These are phyloP conservation scores for Ursus arctos DNA, from an alignment of 2,113 vertebrate species.

Conservation along the genomic window DNA sequence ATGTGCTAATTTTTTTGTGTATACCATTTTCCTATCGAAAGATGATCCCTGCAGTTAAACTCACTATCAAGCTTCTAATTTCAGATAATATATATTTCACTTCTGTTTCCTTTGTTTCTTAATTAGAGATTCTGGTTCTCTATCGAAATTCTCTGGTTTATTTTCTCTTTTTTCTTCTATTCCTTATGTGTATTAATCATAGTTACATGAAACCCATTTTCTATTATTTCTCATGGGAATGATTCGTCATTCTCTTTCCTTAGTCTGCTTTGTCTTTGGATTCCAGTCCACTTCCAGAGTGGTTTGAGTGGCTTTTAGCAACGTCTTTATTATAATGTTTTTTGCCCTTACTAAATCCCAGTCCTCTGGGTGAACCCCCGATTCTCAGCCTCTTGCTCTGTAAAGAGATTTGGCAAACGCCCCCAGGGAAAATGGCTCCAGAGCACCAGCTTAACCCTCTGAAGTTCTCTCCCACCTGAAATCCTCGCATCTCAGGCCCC, in stretches of 20 bases:
- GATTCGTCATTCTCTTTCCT: neutral
- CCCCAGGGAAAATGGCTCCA: neutral
- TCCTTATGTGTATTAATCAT: neutral
- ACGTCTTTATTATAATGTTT: neutral
- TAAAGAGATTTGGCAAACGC: neutral
- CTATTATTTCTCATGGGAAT: neutral
- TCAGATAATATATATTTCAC: neutral
- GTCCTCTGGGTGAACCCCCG: neutral
- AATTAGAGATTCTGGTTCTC: neutral
- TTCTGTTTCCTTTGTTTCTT: neutral
- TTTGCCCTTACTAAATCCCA: neutral
- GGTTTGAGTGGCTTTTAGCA: neutral
- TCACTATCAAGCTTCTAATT: neutral
- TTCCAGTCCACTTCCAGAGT: neutral
- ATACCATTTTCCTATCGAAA: neutral
- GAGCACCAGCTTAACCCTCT: neutral
- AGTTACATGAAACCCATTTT: neutral
- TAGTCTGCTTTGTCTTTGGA: neutral
- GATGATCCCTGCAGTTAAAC: neutral
- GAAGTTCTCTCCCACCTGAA: neutral
- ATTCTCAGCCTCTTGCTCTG: neutral
- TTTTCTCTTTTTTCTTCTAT: neutral
- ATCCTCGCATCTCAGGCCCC: neutral
- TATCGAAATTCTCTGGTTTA: neutral
- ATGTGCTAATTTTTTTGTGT: neutral